phyloP scores from a whole-genome alignment of 2,797 vertebrate species.

The Aldrovandia affinis region DNA sequence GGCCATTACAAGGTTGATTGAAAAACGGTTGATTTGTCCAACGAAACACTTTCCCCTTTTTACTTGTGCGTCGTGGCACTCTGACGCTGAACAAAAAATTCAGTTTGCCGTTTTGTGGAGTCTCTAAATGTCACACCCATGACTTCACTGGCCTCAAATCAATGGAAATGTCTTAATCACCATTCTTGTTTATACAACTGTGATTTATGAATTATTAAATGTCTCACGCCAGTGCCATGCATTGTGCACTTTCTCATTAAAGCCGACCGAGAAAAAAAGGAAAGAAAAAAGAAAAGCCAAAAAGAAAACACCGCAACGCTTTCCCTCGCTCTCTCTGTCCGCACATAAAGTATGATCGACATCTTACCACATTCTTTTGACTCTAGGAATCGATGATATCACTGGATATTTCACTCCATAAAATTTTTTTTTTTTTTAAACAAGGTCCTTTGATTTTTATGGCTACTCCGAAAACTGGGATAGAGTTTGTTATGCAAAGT shows the following conservation, averaged over 20 bases:
- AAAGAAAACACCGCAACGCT: too few species aligned
- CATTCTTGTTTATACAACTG: background rate
- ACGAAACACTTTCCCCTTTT: too few species aligned
- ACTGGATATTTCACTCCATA: too few species aligned
- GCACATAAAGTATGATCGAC: background rate
- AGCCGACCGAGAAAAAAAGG: background rate
- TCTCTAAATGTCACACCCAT: too few species aligned
- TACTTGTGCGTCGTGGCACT: too few species aligned
- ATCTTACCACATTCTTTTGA: background rate
- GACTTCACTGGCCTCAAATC: too few species aligned
- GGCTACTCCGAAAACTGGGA: background rate
- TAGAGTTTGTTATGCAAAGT: slow-evolving; percentile 2
- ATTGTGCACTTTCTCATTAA: slow-evolving; percentile 3
- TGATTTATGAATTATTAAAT: background rate
- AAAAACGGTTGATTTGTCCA: too few species aligned
- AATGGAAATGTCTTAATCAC: background rate
- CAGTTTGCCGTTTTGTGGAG: too few species aligned
- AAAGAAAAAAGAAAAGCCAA: background rate
- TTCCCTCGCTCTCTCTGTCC: background rate
- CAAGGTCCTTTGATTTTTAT: background rate
- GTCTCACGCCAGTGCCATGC: background rate
- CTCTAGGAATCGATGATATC: too few species aligned
- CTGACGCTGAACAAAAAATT: too few species aligned
- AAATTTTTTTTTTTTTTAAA: too few species aligned
- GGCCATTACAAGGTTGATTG: too few species aligned